A percentile compares a stretch with the other conserved stretches of the same genome.
Evolutionary conservation across 1,140 invertebrate species (phyloP).

Genomic region (Cotesia vestalis): DNA sequence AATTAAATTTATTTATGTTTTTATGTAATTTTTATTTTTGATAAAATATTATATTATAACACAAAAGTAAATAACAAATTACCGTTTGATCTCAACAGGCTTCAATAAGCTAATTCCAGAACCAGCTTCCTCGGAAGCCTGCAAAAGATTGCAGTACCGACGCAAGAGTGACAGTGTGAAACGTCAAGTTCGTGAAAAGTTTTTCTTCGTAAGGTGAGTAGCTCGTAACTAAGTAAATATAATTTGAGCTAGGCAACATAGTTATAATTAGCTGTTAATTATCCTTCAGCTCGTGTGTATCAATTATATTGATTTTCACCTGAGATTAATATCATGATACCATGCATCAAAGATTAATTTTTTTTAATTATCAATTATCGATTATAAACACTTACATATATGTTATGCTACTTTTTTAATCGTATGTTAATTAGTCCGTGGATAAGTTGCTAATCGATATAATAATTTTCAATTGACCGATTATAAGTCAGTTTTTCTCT

Average conservation of each 20-base stretch:
- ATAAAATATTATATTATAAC: too few species aligned
- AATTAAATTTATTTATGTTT: too few species aligned
- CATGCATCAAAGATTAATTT: too few species aligned
- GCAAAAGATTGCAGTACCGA: constrained; percentile 70
- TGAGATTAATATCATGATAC: too few species aligned
- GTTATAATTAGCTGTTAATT: constrained; percentile 32
- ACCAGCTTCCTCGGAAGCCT: constrained; percentile 69
- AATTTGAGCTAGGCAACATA: too few species aligned
- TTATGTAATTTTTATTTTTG: too few species aligned
- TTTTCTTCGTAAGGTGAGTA: constrained; percentile 76
- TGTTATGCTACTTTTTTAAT: too few species aligned
- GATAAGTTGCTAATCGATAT: background rate
- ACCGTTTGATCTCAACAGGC: constrained; percentile 62
- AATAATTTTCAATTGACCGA: background rate
- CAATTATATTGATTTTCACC: background rate
- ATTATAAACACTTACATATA: background rate
- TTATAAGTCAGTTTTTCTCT: too few species aligned
- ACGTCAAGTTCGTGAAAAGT: constrained; percentile 74
- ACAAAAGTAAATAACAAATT: background rate
- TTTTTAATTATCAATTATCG: background rate
- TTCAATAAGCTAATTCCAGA: constrained; percentile 73
- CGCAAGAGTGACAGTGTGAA: constrained; percentile 74
- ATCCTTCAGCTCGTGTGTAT: background rate
- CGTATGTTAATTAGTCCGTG: too few species aligned
- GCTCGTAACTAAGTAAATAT: constrained; percentile 12